Conservation (phyloP, 2,888 invertebrate species). For the Eretmocerus hayati region DNA sequence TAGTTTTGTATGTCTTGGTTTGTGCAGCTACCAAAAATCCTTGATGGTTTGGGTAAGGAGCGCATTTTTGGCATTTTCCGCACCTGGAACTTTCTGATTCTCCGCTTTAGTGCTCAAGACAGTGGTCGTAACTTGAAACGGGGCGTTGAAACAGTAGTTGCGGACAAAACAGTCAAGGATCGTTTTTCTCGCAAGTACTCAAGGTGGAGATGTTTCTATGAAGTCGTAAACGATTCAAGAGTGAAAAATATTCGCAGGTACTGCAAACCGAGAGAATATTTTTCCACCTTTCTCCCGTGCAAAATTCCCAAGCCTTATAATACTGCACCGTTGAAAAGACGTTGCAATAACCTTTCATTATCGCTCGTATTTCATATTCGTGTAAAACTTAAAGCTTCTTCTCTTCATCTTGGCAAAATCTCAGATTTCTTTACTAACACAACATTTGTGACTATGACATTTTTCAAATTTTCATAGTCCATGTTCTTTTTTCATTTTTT, state of each 20-base stretch:
- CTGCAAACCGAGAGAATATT: not conserved
- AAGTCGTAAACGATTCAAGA: slow-evolving; percentile 4
- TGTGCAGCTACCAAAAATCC: too few species aligned
- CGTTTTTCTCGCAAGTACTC: not conserved
- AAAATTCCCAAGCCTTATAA: too few species aligned
- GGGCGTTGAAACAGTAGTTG: not conserved
- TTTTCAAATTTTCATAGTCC: too few species aligned
- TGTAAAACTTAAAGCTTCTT: too few species aligned
- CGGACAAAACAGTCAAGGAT: too few species aligned
- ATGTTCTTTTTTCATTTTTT: too few species aligned
- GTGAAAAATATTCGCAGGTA: not conserved
- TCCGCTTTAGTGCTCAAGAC: not conserved
- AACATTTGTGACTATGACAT: too few species aligned
- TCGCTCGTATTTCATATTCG: not conserved
- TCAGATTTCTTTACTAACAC: too few species aligned
- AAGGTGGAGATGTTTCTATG: not conserved
- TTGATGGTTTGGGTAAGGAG: not conserved
- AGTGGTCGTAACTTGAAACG: not conserved
- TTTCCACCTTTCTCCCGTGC: not conserved
- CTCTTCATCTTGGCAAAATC: too few species aligned
- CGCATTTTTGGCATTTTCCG: not conserved
- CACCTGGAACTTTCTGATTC: not conserved
- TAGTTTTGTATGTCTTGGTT: too few species aligned
- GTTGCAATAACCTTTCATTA: not conserved
- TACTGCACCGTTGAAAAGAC: not conserved